Conservation (phyloP, 2,888 invertebrate species). For the Neocrepidodera transversa region DNA sequence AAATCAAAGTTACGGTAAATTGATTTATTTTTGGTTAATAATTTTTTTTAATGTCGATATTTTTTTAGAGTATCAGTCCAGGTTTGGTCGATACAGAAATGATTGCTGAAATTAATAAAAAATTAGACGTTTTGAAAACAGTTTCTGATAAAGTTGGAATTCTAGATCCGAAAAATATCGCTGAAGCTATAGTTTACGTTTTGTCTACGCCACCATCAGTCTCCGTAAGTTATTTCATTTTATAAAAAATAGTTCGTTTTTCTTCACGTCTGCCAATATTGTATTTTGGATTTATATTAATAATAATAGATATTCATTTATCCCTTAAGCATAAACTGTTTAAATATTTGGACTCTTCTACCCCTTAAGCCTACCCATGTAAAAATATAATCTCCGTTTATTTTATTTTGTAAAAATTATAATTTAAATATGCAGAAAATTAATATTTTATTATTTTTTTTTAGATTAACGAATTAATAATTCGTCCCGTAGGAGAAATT, state of each 20-base stretch:
- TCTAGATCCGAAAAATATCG: conserved; percentile 40
- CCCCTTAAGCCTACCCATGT: no score
- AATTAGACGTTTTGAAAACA: background rate
- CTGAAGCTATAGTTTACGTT: conserved; percentile 43
- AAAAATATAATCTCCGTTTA: no score
- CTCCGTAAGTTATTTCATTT: no score
- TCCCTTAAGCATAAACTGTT: no score
- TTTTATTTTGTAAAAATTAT: no score
- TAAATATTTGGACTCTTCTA: no score
- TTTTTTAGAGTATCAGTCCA: conserved; percentile 45
- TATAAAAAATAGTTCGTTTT: no score
- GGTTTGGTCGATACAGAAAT: conserved; percentile 40
- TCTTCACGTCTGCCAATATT: no score
- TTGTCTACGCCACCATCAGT: conserved; percentile 47
- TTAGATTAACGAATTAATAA: background rate
- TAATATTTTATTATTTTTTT: no score
- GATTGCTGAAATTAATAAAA: background rate
- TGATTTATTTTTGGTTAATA: background rate
- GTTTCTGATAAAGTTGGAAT: conserved; percentile 5
- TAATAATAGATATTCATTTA: no score
- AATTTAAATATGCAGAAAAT: no score
- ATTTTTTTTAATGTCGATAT: background rate
- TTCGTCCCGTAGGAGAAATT: background rate
- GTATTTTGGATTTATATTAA: no score
- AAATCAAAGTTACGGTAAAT: conserved; percentile 43